These are phyloP conservation scores for Serinus canaria DNA, from an alignment of 2,113 vertebrate species.

Conservation along the genomic window DNA sequence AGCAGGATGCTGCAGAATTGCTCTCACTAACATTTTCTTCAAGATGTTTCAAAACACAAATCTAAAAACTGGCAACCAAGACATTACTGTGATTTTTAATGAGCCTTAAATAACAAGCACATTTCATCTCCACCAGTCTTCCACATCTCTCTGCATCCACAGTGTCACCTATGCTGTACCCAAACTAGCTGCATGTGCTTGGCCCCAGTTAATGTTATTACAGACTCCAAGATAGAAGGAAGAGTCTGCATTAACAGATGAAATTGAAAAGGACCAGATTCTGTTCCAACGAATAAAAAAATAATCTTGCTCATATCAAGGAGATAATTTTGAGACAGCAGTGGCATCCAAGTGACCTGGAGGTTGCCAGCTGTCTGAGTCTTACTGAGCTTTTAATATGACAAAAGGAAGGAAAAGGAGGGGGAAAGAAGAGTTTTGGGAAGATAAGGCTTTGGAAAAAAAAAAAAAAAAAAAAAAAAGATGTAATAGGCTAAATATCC, in stretches of 20 bases:
- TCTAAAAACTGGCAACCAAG: slow-evolving; percentile 46
- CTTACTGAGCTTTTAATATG: background rate
- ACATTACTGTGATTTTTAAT: background rate
- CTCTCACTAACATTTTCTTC: slow-evolving; percentile 69
- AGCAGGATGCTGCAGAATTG: slow-evolving; percentile 64
- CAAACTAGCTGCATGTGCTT: background rate
- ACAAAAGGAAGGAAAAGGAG: background rate
- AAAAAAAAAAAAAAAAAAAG: background rate
- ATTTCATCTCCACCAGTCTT: background rate
- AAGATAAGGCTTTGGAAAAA: background rate
- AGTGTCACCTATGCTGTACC: background rate
- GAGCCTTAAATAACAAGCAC: background rate
- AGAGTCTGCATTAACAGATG: background rate
- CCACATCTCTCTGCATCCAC: background rate
- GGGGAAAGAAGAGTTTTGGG: background rate
- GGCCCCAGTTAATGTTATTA: background rate
- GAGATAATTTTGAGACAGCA: background rate
- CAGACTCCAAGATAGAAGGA: background rate
- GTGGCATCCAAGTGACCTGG: background rate
- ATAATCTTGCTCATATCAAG: background rate
- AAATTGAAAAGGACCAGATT: background rate
- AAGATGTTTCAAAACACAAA: slow-evolving; percentile 69
- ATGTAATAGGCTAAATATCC: background rate
- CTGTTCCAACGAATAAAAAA: background rate
- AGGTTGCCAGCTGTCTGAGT: background rate